A percentile compares a stretch with the other conserved stretches of the same genome.
Evolutionary conservation across 1,140 invertebrate species (phyloP).

Genomic region (Apis dorsata): DNA sequence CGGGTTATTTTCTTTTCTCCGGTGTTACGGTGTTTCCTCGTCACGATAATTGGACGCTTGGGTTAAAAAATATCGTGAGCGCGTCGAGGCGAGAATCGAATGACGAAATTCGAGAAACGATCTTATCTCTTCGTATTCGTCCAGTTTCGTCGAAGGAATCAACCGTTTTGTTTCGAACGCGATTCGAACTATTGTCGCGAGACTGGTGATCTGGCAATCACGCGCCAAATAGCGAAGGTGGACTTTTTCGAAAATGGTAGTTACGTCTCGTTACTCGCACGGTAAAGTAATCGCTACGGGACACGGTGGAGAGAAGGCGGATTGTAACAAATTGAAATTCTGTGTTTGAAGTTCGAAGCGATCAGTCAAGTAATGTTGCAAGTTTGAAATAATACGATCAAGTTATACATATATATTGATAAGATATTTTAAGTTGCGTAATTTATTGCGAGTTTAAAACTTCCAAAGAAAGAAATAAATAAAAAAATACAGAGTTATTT

Average conservation of each 20-base stretch:
- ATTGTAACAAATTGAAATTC: not conserved
- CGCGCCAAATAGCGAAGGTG: constrained; percentile 2
- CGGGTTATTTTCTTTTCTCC: not conserved
- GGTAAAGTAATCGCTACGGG: constrained; percentile 3
- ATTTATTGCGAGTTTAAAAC: too few relatives aligned
- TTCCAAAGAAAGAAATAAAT: too few relatives aligned
- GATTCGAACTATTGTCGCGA: constrained; percentile 26
- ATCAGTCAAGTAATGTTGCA: not conserved
- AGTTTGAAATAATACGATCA: not conserved
- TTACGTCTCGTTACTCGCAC: constrained; percentile 6
- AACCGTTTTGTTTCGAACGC: not conserved
- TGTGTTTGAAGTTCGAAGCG: not conserved
- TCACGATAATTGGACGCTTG: not conserved
- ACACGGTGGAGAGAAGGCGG: not conserved
- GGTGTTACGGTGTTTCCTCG: not conserved
- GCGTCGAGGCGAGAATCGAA: too few relatives aligned
- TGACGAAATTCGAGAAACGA: too few relatives aligned
- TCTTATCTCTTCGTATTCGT: too few relatives aligned
- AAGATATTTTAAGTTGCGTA: too few relatives aligned
- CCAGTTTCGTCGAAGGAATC: not conserved
- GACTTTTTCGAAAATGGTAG: constrained; percentile 2
- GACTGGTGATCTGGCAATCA: not conserved
- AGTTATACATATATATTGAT: too few relatives aligned
- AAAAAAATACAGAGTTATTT: not conserved
- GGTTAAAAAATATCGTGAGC: too few relatives aligned